Conservation (phyloP, 2,797 vertebrate genomes). For the Psittacula derbiana region DNA sequence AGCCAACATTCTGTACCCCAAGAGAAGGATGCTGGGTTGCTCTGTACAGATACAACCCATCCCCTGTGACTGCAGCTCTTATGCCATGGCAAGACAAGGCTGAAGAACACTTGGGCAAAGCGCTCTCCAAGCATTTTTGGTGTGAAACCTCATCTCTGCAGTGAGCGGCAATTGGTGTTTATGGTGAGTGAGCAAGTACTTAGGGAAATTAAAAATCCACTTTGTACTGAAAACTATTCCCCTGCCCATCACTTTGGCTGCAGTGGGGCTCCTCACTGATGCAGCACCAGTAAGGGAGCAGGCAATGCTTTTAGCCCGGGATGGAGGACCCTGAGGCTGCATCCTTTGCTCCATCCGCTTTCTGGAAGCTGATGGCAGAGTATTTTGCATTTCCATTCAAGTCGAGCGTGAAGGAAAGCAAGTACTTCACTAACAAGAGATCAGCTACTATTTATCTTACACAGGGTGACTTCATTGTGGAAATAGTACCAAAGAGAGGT, state of each 20-base stretch:
- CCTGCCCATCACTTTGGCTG: fast-evolving
- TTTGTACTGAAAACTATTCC: background rate
- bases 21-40: background rate
- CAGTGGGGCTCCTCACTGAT: background rate
- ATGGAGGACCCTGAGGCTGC: background rate
- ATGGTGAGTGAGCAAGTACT: background rate
- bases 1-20: fast-evolving
- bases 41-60: fast-evolving
- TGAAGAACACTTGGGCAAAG: background rate
- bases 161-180: background rate
- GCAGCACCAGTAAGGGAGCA: fast-evolving
- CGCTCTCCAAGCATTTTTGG: background rate
- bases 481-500: background rate
- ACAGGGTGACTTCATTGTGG: background rate
- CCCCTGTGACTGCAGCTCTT: background rate
- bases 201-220: background rate
- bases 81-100: fast-evolving
- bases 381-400: background rate
- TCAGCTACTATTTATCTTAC: slow-evolving; percentile 13
- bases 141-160: background rate
- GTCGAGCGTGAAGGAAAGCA: background rate
- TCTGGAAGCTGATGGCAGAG: slow-evolving; percentile 5
- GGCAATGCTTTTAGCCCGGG: background rate
- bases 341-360: background rate
- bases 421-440: background rate